Evolutionary conservation across 2,888 invertebrate genomes (phyloP), one percentile per base, ranked within the genome.

Genomic region (Sarcophaga variegata): DNA sequence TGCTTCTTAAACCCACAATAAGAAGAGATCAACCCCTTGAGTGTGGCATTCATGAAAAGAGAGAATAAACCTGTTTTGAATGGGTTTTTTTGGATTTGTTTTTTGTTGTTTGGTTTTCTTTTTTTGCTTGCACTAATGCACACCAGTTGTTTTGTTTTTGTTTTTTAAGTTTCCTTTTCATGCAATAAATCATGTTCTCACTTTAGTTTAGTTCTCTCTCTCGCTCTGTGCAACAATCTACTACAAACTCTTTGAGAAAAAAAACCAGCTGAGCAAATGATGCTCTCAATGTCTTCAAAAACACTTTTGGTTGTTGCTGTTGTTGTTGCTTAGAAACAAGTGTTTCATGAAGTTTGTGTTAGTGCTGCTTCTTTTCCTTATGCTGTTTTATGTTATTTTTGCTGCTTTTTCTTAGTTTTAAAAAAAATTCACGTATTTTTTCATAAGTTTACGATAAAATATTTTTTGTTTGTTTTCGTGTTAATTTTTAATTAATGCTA

Each of bases 371-470:
- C 12, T 81, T 82, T 66, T 72, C 76, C 64, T 59, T 64, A 70
- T 27, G 17, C 20, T 17, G 6, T 25, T 59, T 49, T 54, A 10
- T 45, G 69, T 70, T 47, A 49, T 20, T 10, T 62, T 64, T 64
- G 37, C 8, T 37, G 37, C 2, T 69, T 25, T 49, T 82, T 45
- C 49, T 69, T 54, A 59, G 45, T 62, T 62, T 63, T 25, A 54
- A 81, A 78, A 83, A 59, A 54, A 71, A 71, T 79, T 79, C 81
- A 87, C 75, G 83, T 82, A 87, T 76, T 76, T 87, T 87, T 87
- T 81, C 83, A 84, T 87, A 81, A 87, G 81, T 84, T 87, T 87
- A 84, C 86, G 78, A 87, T 83, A 87, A 74, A 81, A 75, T 17
- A 83, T 82, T 75, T 79, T 37, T 37, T 6, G 6, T 37, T 37